Base-by-base conservation (phyloP, 1,140 invertebrate species). In the Brachystomella parvula region DNA sequence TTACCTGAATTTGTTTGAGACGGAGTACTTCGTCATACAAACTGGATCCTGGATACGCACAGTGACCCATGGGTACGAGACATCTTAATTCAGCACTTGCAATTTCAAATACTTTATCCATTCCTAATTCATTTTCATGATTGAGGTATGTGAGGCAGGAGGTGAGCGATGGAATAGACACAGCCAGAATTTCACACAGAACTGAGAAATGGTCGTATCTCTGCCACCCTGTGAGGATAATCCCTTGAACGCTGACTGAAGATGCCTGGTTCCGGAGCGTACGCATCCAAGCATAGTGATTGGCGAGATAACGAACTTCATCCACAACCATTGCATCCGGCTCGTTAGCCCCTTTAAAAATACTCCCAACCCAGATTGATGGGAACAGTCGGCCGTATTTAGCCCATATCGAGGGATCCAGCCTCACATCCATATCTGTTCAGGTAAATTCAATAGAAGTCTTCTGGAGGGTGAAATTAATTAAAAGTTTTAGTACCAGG, bases 191-290 rank as follows among this genome's bases (percentile, higher is more conserved):
- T 74, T 87, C 86, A 78, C 84, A 85, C 2, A 87, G 74, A 6
- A 84, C 78, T 21, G 83, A 81, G 78, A 33, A 61, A 75, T 76
- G 56, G 73, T 67, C 60, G 66, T 62, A 72, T 70, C 88, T 82
- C 26, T 89, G 88, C 88, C 88, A 90, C 0, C 89, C 89, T 19
- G 89, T 90, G 2, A 90, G 76, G 17, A 84, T 85, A 24, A 87
- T 81, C 15, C 86, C 86, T 75, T 79, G 76, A 75, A 83, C 86
- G 80, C 78, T 81, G 69, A 82, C 77, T 74, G 77, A 82, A 68
- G 71, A 79, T 75, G 79, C 77, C 68, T 84, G 76, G 29, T 77
- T 72, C 32, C 77, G 75, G 0, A 87, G 74, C 67, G 83, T 81
- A 53, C 79, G 75, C 21, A 83, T 66, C 86, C 87, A 89, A 3